Base-by-base conservation (phyloP, 1,140 invertebrate genomes). In the Aporrectodea caliginosa region DNA sequence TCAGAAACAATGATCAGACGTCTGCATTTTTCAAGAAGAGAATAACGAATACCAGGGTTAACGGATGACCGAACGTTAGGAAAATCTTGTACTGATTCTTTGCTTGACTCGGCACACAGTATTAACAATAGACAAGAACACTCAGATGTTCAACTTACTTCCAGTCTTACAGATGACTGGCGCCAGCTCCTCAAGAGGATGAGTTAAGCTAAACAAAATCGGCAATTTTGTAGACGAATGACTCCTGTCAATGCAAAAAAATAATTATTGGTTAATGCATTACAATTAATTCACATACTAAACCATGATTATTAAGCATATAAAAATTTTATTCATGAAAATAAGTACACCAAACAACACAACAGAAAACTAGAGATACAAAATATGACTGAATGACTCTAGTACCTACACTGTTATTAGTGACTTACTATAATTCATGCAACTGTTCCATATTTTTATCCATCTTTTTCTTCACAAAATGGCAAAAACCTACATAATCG, bases 171-270 rank as follows among this genome's bases (percentile, higher is more conserved):
- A 91, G 2, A 95, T 89, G 35, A 96, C 91, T 1, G 95, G 95
- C 77, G 92, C 92, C 35, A 96, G 93, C 89, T 97, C 95, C 89
- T 96, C 93, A 35, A 97, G 88, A 0, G 95, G 94, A 90, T 97
- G 94, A 30, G 92, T 90, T 82, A 97, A 88, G 35, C 94, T 95
- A 88, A 94, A 97, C 70, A 94, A 89, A 0, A 91, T 91, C 0
- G 93, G 92, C 83, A 93, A 84, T 31, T 85, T 86, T 16, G 84
- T 86, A 78, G 58, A 83, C 73, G 33, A 86, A 29, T 43, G 35
- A 32, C 68, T 58, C 34, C n/a, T 29, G 22, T 58, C 35, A 73
- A 29, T 69, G 33, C 12, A 77, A 71, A 69, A 22, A 22, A 79
- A 79, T 73, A 31, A 16, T 75, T 34, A 78, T n/a, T 33, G 16